A percentile compares a stretch with the other conserved stretches of the same genome.
Conservation (phyloP, 2,113 vertebrate genomes). For the Ceyx melanurus region DNA sequence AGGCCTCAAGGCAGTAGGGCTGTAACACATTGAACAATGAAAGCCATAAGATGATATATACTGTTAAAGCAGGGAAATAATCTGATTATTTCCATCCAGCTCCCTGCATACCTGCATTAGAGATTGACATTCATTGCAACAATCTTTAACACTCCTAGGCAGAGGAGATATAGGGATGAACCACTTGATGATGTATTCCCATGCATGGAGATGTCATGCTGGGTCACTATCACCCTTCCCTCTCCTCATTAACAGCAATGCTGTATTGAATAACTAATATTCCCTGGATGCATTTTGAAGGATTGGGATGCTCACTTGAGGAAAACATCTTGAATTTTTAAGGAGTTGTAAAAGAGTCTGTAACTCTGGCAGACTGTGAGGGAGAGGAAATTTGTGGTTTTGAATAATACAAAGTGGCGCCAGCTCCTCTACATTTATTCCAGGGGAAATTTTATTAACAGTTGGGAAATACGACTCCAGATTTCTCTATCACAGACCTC, state of each 20-base stretch:
- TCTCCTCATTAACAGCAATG: background rate
- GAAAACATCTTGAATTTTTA: slow-evolving; percentile 8
- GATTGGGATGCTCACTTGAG: background rate
- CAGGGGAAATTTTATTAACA: slow-evolving; percentile 41
- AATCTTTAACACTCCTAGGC: background rate
- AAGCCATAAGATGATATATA: background rate
- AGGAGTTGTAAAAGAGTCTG: slow-evolving; percentile 6
- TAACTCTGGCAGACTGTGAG: background rate
- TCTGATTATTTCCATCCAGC: background rate
- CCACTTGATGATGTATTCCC: background rate
- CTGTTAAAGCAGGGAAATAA: background rate
- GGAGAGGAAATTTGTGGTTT: slow-evolving; percentile 37
- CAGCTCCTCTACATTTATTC: slow-evolving; percentile 42
- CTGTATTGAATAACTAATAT: background rate
- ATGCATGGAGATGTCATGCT: too few species aligned
- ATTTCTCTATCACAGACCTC: background rate
- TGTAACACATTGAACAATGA: background rate
- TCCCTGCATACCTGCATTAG: background rate
- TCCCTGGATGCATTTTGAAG: background rate
- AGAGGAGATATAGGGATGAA: background rate
- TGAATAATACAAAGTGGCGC: background rate
- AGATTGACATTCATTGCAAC: background rate
- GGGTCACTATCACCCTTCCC: background rate
- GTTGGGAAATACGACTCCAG: slow-evolving; percentile 11
- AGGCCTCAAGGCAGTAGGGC: background rate